Percentiles rank a stretch among this genome's conserved stretches.
phyloP scores from a whole-genome alignment of 2,888 invertebrate genomes.

The Hybos culiciformis region DNA sequence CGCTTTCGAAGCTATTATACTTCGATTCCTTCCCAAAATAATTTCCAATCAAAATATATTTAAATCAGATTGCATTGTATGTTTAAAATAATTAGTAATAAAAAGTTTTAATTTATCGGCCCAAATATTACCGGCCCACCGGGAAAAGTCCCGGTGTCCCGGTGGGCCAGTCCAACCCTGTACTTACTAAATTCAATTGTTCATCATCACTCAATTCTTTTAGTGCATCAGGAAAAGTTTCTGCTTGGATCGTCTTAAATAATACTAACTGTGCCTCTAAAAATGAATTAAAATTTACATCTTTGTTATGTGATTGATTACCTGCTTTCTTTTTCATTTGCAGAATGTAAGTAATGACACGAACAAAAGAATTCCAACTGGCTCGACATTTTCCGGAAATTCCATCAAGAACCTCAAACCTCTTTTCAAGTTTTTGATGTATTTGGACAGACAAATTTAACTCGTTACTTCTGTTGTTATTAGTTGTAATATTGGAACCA shows the following conservation, averaged over 20 bases:
- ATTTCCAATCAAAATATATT: no score
- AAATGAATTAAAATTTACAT: background rate
- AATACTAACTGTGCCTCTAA: no score
- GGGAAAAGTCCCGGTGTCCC: no score
- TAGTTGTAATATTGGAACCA: background rate
- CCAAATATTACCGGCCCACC: no score
- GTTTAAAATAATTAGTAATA: no score
- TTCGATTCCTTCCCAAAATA: no score
- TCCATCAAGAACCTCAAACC: constrained; percentile 1
- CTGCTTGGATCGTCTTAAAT: constrained; percentile 4
- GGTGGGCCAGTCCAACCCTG: no score
- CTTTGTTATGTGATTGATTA: background rate
- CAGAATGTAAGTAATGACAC: background rate
- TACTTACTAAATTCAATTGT: background rate
- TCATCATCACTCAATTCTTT: background rate
- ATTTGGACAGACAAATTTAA: background rate
- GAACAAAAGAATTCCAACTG: constrained; percentile 2
- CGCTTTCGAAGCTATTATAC: no score
- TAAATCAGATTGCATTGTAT: no score
- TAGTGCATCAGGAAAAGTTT: constrained; percentile 3
- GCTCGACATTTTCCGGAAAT: background rate
- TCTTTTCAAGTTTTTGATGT: no score
- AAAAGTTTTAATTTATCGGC: no score
- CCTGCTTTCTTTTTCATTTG: no score
- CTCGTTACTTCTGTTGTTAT: background rate